phyloP scores from a whole-genome alignment of 2,888 invertebrate species.

The Scaeva pyrastri region DNA sequence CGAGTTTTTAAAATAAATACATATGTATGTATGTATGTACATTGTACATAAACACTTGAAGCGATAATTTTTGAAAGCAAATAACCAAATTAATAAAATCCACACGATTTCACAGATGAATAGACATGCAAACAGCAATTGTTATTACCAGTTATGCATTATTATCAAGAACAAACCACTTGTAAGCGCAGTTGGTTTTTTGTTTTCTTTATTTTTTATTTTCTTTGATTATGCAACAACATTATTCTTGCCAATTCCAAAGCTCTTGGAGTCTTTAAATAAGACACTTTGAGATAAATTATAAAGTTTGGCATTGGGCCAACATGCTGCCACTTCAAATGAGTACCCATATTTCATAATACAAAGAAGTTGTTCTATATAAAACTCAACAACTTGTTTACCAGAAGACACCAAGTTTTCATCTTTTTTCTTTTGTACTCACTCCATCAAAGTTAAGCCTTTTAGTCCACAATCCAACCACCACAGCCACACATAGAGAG shows the following conservation, averaged over 20 bases:
- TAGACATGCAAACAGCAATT: neutral
- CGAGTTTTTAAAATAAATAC: too few relatives aligned
- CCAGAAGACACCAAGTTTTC: slow-evolving; percentile 14
- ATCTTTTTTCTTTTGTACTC: slow-evolving; percentile 19
- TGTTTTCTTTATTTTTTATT: neutral
- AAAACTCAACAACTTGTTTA: slow-evolving; percentile 54
- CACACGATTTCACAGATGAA: neutral
- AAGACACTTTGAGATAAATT: slow-evolving; percentile 27
- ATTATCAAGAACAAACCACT: slow-evolving; percentile 8
- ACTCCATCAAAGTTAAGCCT: slow-evolving; percentile 18
- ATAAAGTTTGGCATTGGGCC: slow-evolving; percentile 60
- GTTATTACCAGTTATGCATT: neutral
- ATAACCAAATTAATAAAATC: neutral
- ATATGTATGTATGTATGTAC: too few relatives aligned
- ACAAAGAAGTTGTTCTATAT: slow-evolving; percentile 26
- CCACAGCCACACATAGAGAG: slow-evolving; percentile 4
- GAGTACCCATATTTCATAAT: slow-evolving; percentile 52
- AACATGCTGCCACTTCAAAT: slow-evolving; percentile 42
- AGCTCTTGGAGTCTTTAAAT: neutral
- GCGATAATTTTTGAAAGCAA: neutral
- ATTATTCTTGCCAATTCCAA: neutral
- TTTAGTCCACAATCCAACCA: slow-evolving; percentile 15
- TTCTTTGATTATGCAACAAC: slow-evolving; percentile 5
- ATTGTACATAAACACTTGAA: neutral
- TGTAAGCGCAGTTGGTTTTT: neutral